Percentiles rank a stretch among this genome's conserved stretches.
phyloP scores from a whole-genome alignment of 2,888 invertebrate species.

The Hypsopygia costalis region DNA sequence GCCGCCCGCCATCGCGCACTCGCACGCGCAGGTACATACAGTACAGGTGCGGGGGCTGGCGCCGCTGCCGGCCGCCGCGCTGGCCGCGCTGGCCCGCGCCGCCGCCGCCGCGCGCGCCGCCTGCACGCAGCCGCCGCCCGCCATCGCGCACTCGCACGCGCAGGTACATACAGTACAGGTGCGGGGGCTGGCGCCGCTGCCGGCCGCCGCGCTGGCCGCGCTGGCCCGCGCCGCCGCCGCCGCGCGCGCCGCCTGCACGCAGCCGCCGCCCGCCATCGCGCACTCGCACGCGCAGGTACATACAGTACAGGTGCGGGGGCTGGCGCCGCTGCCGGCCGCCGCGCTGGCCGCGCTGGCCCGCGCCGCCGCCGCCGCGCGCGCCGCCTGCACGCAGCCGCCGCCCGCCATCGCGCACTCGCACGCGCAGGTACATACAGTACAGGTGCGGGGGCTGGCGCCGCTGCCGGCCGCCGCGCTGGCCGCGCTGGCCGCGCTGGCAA shows the following conservation, averaged over 20 bases:
- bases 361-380: slow-evolving; percentile 82
- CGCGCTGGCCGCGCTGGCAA: no score
- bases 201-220: slow-evolving; percentile 82
- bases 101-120: slow-evolving; percentile 85
- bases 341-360: slow-evolving; percentile 83
- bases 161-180: no score
- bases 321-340: slow-evolving; percentile 38
- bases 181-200: slow-evolving; percentile 49
- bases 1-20: slow-evolving; percentile 93
- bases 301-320: no score
- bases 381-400: slow-evolving; percentile 93
- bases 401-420: slow-evolving; percentile 90
- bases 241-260: slow-evolving; percentile 89
- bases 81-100: slow-evolving; percentile 80
- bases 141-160: slow-evolving; percentile 88
- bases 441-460: slow-evolving; percentile 58
- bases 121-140: slow-evolving; percentile 95
- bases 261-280: slow-evolving; percentile 96
- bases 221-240: slow-evolving; percentile 74
- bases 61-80: slow-evolving; percentile 66
- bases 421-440: slow-evolving; percentile 86
- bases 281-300: slow-evolving; percentile 83
- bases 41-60: slow-evolving; percentile 43
- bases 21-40: slow-evolving; percentile 83
- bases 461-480: slow-evolving; percentile 81